Evolutionary conservation across 2,888 invertebrate species (phyloP).

Genomic region (Lissocephala sabroskyi): DNA sequence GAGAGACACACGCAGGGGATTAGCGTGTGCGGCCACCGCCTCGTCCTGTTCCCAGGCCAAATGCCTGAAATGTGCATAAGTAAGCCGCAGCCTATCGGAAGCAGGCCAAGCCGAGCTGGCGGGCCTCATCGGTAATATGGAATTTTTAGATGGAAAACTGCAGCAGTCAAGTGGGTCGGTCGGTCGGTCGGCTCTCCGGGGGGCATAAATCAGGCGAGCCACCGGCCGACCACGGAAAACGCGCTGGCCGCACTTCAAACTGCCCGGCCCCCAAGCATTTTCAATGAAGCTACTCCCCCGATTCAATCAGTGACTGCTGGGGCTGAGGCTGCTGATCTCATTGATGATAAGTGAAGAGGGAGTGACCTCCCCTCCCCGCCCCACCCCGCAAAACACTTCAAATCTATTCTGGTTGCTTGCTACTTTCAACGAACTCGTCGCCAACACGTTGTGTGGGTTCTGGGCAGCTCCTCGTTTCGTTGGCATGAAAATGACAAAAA

Average conservation of each 20-base stretch:
- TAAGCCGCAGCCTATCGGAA: background rate
- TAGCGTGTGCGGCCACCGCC: constrained; percentile 47
- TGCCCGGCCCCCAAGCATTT: no score
- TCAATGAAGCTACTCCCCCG: constrained; percentile 3
- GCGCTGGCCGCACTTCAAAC: no score
- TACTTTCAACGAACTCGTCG: no score
- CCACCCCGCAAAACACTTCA: no score
- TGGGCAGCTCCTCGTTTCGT: background rate
- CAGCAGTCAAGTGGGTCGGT: background rate
- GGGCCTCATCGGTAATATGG: no score
- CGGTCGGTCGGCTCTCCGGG: no score
- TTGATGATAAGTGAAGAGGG: constrained; percentile 29
- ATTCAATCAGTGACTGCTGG: constrained; percentile 30
- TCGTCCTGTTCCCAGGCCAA: constrained; percentile 34
- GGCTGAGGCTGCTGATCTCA: constrained; percentile 18
- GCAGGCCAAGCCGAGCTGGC: no score
- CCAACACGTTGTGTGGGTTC: no score
- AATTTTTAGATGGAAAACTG: constrained; percentile 28
- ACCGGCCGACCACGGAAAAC: no score
- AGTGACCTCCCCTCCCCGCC: no score
- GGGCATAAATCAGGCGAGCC: constrained; percentile 33
- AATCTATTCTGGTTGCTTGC: no score
- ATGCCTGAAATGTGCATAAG: constrained; percentile 15
- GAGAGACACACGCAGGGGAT: constrained; percentile 40
- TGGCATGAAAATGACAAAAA: constrained; percentile 61